Conservation (phyloP, 2,888 invertebrate genomes). For the Agrenia bidenticulata region DNA sequence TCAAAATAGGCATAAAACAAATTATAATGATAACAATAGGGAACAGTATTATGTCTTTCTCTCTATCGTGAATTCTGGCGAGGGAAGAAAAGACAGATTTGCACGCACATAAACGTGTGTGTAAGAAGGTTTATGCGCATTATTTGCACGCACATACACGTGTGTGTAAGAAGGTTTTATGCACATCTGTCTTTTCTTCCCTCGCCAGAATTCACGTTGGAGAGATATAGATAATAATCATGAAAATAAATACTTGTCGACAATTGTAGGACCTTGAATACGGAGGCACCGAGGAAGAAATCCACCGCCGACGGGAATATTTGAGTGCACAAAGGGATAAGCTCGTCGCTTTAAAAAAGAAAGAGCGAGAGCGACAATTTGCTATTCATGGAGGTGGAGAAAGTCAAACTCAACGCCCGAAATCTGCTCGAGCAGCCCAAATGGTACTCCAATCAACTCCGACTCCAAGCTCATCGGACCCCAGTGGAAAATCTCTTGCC, state of each 20-base stretch:
- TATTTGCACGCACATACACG: too few relatives aligned
- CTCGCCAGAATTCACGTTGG: too few relatives aligned
- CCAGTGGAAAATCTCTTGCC: conserved; percentile 66
- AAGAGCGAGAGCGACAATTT: conserved; percentile 78
- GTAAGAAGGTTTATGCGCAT: too few relatives aligned
- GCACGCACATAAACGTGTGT: too few relatives aligned
- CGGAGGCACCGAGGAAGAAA: conserved; percentile 60
- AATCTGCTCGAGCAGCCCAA: conserved; percentile 73
- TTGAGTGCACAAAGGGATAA: conserved; percentile 87
- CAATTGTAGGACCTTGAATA: conserved; percentile 27
- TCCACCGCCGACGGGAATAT: conserved; percentile 79
- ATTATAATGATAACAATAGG: too few relatives aligned
- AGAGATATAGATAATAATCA: too few relatives aligned
- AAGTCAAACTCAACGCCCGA: conserved; percentile 61
- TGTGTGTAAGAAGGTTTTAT: too few relatives aligned
- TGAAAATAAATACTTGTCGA: conserved; percentile 3
- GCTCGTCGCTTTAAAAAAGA: conserved; percentile 82
- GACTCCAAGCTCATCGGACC: conserved; percentile 45
- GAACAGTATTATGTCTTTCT: too few relatives aligned
- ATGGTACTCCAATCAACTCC: conserved; percentile 62
- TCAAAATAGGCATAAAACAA: too few relatives aligned
- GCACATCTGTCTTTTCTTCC: neutral
- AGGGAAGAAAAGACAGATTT: too few relatives aligned
- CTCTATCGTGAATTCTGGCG: too few relatives aligned
- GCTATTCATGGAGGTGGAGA: conserved; percentile 62